Percentiles rank a stretch among this genome's conserved stretches.
Evolutionary conservation across 1,140 invertebrate species (phyloP).

Genomic region (Trachelipus rathkii): DNA sequence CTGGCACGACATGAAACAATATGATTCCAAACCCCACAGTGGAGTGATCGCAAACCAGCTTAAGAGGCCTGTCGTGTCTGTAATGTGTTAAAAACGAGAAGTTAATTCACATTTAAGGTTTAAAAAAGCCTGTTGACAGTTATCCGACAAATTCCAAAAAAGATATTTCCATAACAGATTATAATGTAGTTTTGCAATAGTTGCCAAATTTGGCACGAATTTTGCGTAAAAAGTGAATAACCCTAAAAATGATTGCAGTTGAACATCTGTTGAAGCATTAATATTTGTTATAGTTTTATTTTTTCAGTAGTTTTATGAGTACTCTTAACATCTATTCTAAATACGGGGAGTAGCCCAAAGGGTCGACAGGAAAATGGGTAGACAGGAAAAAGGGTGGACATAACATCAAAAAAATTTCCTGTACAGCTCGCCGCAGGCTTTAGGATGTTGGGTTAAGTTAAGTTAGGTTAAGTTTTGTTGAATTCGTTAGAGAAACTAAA

Average conservation of each 20-base stretch:
- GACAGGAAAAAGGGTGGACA: no score
- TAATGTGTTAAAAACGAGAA: slow-evolving; percentile 49
- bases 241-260: not conserved
- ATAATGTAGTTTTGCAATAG: not conserved
- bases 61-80: slow-evolving; percentile 49
- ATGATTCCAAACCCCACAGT: slow-evolving; percentile 53
- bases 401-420: no score
- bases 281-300: not conserved
- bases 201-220: not conserved
- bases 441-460: no score
- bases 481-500: no score
- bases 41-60: slow-evolving; percentile 55
- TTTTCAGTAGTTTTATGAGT: not conserved
- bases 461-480: no score
- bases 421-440: no score
- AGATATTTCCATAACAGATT: not conserved
- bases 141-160: not conserved
- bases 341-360: no score
- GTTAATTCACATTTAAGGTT: slow-evolving; percentile 47
- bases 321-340: not conserved
- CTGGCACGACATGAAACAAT: slow-evolving; percentile 50
- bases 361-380: no score
- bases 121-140: slow-evolving; percentile 46
- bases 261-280: not conserved
- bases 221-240: not conserved